A percentile compares a stretch with the other conserved stretches of the same genome.
phyloP scores from a whole-genome alignment of 2,113 vertebrate genomes.

The Cranoglanis bouderius region DNA sequence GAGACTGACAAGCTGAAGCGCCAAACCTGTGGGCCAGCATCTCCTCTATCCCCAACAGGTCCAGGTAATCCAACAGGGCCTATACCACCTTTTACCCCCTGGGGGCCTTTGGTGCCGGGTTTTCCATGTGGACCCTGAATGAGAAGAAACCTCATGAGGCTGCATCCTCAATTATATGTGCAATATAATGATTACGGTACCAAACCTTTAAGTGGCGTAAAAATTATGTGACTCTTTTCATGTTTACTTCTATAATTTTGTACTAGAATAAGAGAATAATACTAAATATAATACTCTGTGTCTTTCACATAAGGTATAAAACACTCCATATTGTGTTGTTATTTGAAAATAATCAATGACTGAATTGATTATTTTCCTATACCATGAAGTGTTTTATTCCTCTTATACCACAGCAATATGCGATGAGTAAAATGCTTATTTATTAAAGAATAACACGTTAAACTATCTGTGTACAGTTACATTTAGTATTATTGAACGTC shows the following conservation, averaged over 20 bases:
- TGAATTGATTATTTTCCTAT: too few relatives aligned
- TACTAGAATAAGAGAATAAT: background rate
- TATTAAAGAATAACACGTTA: background rate
- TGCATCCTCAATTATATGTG: background rate
- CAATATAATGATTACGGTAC: background rate
- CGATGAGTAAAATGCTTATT: background rate
- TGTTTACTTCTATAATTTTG: too few relatives aligned
- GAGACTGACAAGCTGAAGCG: background rate
- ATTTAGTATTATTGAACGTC: background rate
- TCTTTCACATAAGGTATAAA: too few relatives aligned
- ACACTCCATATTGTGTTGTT: too few relatives aligned
- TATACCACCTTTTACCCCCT: slow-evolving; percentile 84
- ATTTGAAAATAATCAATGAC: too few relatives aligned
- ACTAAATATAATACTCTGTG: background rate
- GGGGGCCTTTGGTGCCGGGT: slow-evolving; percentile 79
- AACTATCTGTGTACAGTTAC: background rate
- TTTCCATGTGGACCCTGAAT: slow-evolving; percentile 91
- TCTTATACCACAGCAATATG: background rate
- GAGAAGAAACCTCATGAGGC: too few relatives aligned
- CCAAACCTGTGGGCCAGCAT: slow-evolving; percentile 89
- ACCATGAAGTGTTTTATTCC: background rate
- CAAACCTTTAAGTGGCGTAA: background rate
- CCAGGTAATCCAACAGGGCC: slow-evolving; percentile 87
- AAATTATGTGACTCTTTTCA: too few relatives aligned
- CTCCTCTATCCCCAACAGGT: slow-evolving; percentile 84